Evolutionary conservation across 2,797 vertebrate species (phyloP).

Genomic region (Arnoldichthys spilopterus): DNA sequence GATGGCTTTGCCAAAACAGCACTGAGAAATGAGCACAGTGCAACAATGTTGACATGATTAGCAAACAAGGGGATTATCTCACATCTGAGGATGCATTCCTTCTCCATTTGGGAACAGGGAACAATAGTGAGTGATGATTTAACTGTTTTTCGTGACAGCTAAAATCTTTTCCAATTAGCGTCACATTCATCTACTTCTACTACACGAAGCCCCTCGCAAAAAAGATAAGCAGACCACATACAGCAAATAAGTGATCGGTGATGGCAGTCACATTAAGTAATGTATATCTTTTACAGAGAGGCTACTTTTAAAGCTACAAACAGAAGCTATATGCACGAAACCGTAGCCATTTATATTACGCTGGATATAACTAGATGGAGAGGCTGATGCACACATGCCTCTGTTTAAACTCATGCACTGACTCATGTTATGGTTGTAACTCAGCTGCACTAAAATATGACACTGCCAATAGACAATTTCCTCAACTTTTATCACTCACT

Average conservation of each 20-base stretch:
- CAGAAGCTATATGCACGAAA: not conserved
- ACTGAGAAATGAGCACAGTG: constrained; percentile 48
- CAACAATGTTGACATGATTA: constrained; percentile 52
- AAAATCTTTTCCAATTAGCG: constrained; percentile 46
- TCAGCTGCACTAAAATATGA: not conserved
- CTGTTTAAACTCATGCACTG: not conserved
- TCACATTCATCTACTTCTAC: constrained; percentile 27
- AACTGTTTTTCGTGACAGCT: constrained; percentile 48
- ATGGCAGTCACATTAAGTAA: not conserved
- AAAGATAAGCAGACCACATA: constrained; percentile 3
- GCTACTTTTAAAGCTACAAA: constrained; percentile 5
- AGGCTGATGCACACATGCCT: not conserved
- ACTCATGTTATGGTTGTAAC: not conserved
- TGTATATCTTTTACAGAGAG: not conserved
- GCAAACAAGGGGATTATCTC: constrained; percentile 49
- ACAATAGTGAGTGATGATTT: constrained; percentile 46
- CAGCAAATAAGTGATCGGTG: not conserved
- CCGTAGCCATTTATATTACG: not conserved
- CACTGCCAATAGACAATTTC: not conserved
- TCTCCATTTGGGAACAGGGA: constrained; percentile 35
- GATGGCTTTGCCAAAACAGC: constrained; percentile 47
- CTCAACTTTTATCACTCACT: not conserved
- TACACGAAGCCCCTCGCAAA: not conserved
- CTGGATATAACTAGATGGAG: not conserved
- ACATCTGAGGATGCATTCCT: constrained; percentile 56